Evolutionary conservation across 2,888 invertebrate genomes (phyloP).

Genomic region (Ichneumoninae sp.): DNA sequence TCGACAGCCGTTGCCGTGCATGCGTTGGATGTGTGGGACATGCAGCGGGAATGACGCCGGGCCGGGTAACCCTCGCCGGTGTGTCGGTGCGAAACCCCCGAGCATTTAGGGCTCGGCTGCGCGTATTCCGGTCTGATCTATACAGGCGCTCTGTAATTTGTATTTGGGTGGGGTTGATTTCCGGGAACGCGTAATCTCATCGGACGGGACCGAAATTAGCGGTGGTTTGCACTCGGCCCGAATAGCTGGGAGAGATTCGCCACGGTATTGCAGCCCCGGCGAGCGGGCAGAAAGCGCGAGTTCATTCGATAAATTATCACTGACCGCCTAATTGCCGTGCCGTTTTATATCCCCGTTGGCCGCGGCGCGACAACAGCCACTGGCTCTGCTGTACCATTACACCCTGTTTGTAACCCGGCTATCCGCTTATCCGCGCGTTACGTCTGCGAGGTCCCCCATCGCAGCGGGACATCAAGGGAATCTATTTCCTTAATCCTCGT

Average conservation of each 20-base stretch:
- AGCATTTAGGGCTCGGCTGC: conserved; percentile 12
- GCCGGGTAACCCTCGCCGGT: background rate
- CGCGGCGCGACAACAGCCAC: conserved; percentile 16
- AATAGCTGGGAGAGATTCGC: background rate
- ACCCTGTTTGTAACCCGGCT: conserved; percentile 5
- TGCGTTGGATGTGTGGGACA: background rate
- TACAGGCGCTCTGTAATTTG: conserved; percentile 67
- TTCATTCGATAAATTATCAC: conserved; percentile 73
- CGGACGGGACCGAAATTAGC: conserved; percentile 73
- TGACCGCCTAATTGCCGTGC: conserved; percentile 66
- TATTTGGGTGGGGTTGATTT: conserved; percentile 69
- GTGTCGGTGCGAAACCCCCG: conserved; percentile 14
- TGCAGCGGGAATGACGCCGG: background rate
- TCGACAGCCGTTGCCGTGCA: background rate
- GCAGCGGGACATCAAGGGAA: background rate
- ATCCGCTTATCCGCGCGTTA: conserved; percentile 41
- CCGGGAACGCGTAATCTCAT: conserved; percentile 71
- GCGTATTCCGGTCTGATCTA: conserved; percentile 1
- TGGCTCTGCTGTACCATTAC: conserved; percentile 10
- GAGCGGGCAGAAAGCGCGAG: conserved; percentile 20
- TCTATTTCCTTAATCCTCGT: background rate
- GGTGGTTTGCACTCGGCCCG: conserved; percentile 68
- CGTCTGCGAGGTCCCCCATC: background rate
- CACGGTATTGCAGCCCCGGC: background rate
- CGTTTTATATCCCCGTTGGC: conserved; percentile 53